These are phyloP conservation scores for Papilio elwesi DNA, from an alignment of 2,888 invertebrate species.

Conservation along the genomic window DNA sequence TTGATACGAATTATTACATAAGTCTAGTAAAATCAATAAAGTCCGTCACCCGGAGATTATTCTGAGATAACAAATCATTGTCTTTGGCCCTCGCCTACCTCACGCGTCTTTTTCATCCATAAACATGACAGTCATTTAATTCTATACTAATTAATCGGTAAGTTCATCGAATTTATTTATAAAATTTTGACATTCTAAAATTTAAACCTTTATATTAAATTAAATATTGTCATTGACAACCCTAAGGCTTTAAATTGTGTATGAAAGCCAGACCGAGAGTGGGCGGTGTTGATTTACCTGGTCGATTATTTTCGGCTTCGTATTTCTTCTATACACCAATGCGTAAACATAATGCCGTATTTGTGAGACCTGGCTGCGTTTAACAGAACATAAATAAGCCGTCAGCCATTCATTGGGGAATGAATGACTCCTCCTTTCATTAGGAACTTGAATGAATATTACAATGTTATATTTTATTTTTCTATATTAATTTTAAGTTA, in stretches of 20 bases:
- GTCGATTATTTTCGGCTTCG: constrained; percentile 26
- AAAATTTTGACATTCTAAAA: too few species aligned
- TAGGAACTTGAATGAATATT: not conserved
- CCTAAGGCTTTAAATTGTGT: constrained; percentile 5
- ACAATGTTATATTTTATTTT: not conserved
- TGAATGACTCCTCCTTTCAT: constrained; percentile 17
- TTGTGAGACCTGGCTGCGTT: constrained; percentile 10
- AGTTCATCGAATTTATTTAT: too few species aligned
- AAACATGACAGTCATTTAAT: too few species aligned
- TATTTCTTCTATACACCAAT: constrained; percentile 10
- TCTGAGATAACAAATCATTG: too few species aligned
- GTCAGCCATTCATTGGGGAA: constrained; percentile 19
- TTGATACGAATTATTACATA: too few species aligned
- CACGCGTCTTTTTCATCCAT: too few species aligned
- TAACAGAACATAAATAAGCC: constrained; percentile 1
- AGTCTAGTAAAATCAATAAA: too few species aligned
- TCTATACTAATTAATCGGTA: too few species aligned
- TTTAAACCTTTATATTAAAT: too few species aligned
- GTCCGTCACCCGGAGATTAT: too few species aligned
- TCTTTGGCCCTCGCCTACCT: too few species aligned
- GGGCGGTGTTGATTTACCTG: constrained; percentile 33
- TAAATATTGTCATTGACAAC: not conserved
- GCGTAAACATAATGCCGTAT: constrained; percentile 26
- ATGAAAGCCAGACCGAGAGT: constrained; percentile 10
- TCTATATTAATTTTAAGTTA: too few species aligned